phyloP scores from a whole-genome alignment of 2,113 vertebrate genomes.

The Puntigrus tetrazona region DNA sequence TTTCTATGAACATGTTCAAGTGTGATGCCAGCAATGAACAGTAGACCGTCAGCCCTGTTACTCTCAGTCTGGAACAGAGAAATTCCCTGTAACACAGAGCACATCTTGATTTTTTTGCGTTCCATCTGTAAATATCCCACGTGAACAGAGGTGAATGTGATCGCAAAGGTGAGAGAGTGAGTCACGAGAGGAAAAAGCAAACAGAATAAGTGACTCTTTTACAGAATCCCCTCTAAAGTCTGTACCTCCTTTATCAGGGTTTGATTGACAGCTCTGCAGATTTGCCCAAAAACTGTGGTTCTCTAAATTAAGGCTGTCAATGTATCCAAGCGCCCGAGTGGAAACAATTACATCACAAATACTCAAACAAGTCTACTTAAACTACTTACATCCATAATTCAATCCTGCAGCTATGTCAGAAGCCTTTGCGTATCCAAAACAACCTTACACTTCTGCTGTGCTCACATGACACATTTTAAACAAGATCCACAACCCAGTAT shows the following conservation, averaged over 20 bases:
- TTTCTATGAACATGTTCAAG: not conserved
- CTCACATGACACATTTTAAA: constrained; percentile 51
- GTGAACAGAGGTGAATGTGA: not conserved
- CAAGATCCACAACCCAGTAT: constrained; percentile 32
- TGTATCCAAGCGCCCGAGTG: constrained; percentile 68
- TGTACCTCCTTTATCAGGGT: constrained; percentile 42
- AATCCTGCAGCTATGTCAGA: constrained; percentile 64
- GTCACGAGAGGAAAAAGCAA: constrained; percentile 19
- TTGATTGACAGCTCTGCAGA: constrained; percentile 55
- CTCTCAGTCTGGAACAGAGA: not conserved
- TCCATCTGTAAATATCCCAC: not conserved
- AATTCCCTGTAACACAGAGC: not conserved
- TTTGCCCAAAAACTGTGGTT: constrained; percentile 55
- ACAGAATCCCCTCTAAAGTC: constrained; percentile 27
- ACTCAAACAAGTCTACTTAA: constrained; percentile 67
- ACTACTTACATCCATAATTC: constrained; percentile 70
- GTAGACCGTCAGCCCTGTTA: no score
- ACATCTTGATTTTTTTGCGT: not conserved
- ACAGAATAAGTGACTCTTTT: constrained; percentile 2
- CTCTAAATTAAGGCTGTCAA: constrained; percentile 68
- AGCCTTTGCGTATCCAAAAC: constrained; percentile 57
- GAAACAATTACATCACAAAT: constrained; percentile 73
- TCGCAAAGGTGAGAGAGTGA: constrained; percentile 6
- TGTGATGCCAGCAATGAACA: not conserved
- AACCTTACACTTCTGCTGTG: constrained; percentile 34